A percentile compares a stretch with the other conserved stretches of the same genome.
phyloP scores from a whole-genome alignment of 2,888 invertebrate species.

The Caenorhabditis becei region DNA sequence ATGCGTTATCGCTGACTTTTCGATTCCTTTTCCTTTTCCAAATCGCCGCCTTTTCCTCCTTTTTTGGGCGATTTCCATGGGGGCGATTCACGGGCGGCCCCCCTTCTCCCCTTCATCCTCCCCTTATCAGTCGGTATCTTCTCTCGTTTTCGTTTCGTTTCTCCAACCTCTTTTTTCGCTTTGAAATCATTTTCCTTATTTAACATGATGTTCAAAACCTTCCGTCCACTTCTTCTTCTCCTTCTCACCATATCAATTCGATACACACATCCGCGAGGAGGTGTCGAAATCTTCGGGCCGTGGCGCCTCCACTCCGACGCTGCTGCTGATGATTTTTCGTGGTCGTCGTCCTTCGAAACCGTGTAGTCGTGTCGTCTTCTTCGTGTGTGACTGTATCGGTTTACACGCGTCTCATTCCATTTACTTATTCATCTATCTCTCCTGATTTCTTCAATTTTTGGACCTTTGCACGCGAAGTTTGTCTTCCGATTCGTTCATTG shows the following conservation, averaged over 20 bases:
- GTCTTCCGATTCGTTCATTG: not conserved
- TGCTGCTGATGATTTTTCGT: constrained; percentile 6
- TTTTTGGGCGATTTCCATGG: constrained; percentile 4
- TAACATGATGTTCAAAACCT: constrained; percentile 26
- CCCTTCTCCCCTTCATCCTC: not conserved
- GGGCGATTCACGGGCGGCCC: constrained; percentile 10
- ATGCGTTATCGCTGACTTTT: constrained; percentile 1
- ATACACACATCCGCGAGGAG: constrained; percentile 17
- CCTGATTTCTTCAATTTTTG: constrained; percentile 10
- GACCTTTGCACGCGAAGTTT: not conserved
- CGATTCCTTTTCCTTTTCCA: not conserved
- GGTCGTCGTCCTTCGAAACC: constrained; percentile 42
- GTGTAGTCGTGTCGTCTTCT: not conserved
- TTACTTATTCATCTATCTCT: constrained; percentile 3
- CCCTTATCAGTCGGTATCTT: not conserved
- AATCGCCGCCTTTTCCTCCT: not conserved
- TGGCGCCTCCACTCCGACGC: not conserved
- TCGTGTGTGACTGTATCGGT: not conserved
- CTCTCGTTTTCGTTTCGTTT: constrained; percentile 6
- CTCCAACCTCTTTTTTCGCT: constrained; percentile 3
- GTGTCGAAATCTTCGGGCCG: constrained; percentile 18
- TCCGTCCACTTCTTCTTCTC: not conserved
- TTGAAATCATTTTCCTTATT: constrained; percentile 2
- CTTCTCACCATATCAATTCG: constrained; percentile 24
- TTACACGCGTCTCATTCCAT: constrained; percentile 9